Evolutionary conservation across 2,797 vertebrate species (phyloP), one percentile per base, ranked within the genome.

Genomic region (Buphagus erythrorhynchus): DNA sequence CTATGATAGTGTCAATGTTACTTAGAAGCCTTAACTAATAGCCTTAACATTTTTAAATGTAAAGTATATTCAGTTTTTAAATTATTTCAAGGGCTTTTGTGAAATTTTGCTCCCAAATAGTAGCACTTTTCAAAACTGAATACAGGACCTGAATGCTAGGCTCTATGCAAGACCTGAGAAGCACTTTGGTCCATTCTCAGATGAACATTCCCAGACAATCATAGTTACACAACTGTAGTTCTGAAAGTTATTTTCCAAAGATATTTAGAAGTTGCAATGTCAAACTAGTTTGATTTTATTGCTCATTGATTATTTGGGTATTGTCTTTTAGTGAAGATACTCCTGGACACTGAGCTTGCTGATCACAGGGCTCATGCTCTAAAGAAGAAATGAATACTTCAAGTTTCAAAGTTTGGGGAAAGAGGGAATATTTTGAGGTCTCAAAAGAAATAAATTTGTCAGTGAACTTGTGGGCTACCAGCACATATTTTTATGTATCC

Each of bases 241-340:
- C 86, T 91, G 40, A 46, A 88, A 87, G 29, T 83, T 68, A 61
- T 86, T 95, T 89, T 83, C 84, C 31, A 71, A 78, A 77, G 35
- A 61, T 48, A 46, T 83, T 87, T 79, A 79, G 42, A 85, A 93
- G 42, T 7, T 87, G 25, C n/a, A 76, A 43, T 80, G 78, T 77
- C 78, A 80, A 84, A 67, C 17, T 46, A 79, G 71, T 43, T 74
- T 77, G 42, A 72, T 83, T 86, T 93, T 86, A 77, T 65, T 80
- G n/a, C 26, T 6, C 86, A 57, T 25, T 46, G 19, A 78, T 88
- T 86, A 63, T 88, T 91, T 83, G 49, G 22, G n/a, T 80, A 72
- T 80, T 15, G 1, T 51, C 35, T 67, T 90, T 80, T 46, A 80
- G 40, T 18, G 38, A 88, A 91, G 61, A 62, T 35, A 49, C 10